Base-by-base conservation (phyloP, 2,888 invertebrate species). In the Philopedon plagiatum region DNA sequence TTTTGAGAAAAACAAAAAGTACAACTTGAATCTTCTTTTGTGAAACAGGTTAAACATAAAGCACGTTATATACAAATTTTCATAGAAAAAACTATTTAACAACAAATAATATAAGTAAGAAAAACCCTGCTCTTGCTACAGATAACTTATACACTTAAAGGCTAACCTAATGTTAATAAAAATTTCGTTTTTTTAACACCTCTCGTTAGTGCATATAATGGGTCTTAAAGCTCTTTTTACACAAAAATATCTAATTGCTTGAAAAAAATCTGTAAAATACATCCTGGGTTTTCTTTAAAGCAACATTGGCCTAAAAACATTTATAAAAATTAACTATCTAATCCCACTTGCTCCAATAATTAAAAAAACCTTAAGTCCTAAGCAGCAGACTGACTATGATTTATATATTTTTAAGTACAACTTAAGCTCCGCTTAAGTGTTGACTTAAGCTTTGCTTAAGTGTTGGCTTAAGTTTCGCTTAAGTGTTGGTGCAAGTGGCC, bases 1-100 rank as follows among this genome's bases (percentile, higher is more conserved):
- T 79, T 79, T 71, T 73, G 74, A 76, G 71, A 72, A 73, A 69
- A 73, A 75, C 75, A 71, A 71, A 62, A 64, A 41, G 13, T 70
- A 63, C 46, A 71, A 41, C 44, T n/a, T 56, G 8, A 37, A 39
- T 54, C 13, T 13, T 62, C 34, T 69, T 66, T 66, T 61, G 29
- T 71, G 62, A 26, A n/a, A n/a, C n/a, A n/a, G 34, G 19, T 51
- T 56, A 68, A 61, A 32, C 26, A 63, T 60, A 44, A 18, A 23
- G 34, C 39, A 39, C 21, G 7, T 54, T 63, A 62, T 71, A 23
- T 71, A 71, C 65, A 71, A 37, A 58, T 49, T 57, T 71, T 32
- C 60, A 63, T 49, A 34, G 44, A 64, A 56, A 57, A 51, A 51
- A 46, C n/a, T 51, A 57, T 56, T 56, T 58, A 70, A 70, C 70